Evolutionary conservation across 2,888 invertebrate genomes (phyloP).

Genomic region (Folsomia manolachei): DNA sequence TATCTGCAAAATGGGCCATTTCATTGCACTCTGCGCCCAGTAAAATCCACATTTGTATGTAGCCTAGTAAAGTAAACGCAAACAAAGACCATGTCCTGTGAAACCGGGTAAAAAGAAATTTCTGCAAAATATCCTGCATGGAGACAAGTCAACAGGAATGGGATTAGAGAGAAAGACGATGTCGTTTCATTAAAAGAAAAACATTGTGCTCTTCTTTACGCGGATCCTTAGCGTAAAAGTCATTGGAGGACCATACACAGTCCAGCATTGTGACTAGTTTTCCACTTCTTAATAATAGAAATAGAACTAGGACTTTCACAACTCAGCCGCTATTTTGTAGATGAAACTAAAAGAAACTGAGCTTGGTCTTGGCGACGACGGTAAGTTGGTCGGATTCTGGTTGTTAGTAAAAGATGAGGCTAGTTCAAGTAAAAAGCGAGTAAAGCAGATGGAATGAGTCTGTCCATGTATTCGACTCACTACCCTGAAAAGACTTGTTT

Average conservation of each 20-base stretch:
- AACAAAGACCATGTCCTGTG: too few relatives aligned
- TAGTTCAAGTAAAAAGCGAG: background rate
- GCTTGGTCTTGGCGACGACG: background rate
- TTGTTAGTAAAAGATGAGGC: background rate
- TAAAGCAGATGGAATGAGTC: background rate
- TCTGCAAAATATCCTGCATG: background rate
- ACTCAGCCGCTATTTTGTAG: too few relatives aligned
- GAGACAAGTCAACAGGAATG: slow-evolving; percentile 4
- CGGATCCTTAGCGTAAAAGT: background rate
- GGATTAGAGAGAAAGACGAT: slow-evolving; percentile 17
- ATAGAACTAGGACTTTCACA: background rate
- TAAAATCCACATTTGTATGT: background rate
- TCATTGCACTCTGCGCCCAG: background rate
- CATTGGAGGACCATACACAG: too few relatives aligned
- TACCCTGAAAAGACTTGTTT: background rate
- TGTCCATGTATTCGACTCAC: background rate
- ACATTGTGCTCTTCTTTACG: background rate
- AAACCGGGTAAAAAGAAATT: background rate
- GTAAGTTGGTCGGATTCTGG: background rate
- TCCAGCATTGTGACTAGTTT: too few relatives aligned
- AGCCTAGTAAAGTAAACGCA: background rate
- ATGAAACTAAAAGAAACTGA: background rate
- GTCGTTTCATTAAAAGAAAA: slow-evolving; percentile 24
- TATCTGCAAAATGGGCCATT: background rate
- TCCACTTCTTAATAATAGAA: background rate